Percentiles rank a stretch among this genome's conserved stretches.
phyloP scores from a whole-genome alignment of 2,888 invertebrate genomes.

The Maniola hyperantus region DNA sequence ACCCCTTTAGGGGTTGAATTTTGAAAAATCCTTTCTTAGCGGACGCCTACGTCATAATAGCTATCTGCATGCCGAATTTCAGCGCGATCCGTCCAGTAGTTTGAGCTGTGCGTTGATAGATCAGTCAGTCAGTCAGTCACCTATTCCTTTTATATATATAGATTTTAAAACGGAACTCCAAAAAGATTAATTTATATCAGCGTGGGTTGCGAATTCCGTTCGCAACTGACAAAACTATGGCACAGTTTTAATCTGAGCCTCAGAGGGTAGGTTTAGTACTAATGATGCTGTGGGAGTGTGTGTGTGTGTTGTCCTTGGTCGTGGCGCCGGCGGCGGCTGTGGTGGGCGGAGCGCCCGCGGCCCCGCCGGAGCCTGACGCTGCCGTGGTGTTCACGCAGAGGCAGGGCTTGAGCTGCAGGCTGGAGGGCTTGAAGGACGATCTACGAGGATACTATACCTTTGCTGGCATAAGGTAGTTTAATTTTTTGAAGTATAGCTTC shows the following conservation, averaged over 20 bases:
- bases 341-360: slow-evolving; percentile 86
- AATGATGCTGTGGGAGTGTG: slow-evolving; percentile 55
- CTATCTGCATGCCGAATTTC: too few relatives aligned
- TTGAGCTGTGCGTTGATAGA: too few relatives aligned
- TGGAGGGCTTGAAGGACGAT: slow-evolving; percentile 85
- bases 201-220: slow-evolving; percentile 25
- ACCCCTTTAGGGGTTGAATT: too few relatives aligned
- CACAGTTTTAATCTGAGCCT: slow-evolving; percentile 5
- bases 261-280: slow-evolving; percentile 34
- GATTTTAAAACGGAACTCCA: slow-evolving; percentile 10
- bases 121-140: too few relatives aligned
- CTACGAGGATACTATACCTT: slow-evolving; percentile 86
- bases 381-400: slow-evolving; percentile 86
- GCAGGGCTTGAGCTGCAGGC: slow-evolving; percentile 83
- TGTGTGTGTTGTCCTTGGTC: slow-evolving; percentile 44
- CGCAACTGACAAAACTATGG: background rate
- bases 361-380: slow-evolving; percentile 86
- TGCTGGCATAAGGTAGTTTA: slow-evolving; percentile 86
- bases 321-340: slow-evolving; percentile 64
- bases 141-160: too few relatives aligned
- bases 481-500: too few relatives aligned
- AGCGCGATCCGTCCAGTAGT: too few relatives aligned
- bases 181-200: slow-evolving; percentile 7
- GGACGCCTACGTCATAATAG: too few relatives aligned
- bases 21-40: too few relatives aligned